Base-by-base conservation (phyloP, 2,797 vertebrate genomes). In the Tragopan temminckii region DNA sequence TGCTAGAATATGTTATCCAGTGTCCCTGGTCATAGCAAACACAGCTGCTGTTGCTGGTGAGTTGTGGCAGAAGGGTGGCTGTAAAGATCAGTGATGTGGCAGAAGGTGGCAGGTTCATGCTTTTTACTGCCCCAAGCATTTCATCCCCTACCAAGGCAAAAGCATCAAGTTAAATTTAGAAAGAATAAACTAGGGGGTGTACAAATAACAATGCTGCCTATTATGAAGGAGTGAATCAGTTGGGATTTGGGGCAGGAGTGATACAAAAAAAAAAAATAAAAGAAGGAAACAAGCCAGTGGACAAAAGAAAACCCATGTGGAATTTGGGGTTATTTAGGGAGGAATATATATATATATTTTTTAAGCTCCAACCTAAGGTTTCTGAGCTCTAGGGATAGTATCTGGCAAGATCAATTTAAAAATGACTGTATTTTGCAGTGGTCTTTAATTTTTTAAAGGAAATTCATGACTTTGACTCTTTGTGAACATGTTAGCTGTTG, bases 381-480 rank as follows among this genome's bases (percentile, higher is more conserved):
- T 69, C 14, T 79, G 64, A 82, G 31, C 43, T 90, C 61, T 48
- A 61, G 59, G 77, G 55, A 72, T 18, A 64, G 52, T 13, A 11
- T 57, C 27, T 86, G 29, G 46, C 17, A 80, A 85, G 72, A 62
- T 17, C 35, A 19, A 61, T 78, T 89, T 78, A 27, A 85, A 81
- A 89, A 46, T 53, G 35, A 12, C 45, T 66, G 21, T 59, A 36
- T 48, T 15, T 71, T 72, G 13, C 69, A 81, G 40, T 40, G 35
- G 27, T 66, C 83, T 91, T 84, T 45, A 68, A 80, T 78, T 90
- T 82, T 33, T 2, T 85, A 62, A 88, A 91, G 70, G 43, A 35
- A 59, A 21, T 70, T 85, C 92, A 46, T 0, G 2, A 59, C 38
- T 85, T 76, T 0, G 0, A 80, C 59, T 72, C 43, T 66, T 7